Base-by-base conservation (phyloP, 2,113 vertebrate genomes). In the Carollia perspicillata region DNA sequence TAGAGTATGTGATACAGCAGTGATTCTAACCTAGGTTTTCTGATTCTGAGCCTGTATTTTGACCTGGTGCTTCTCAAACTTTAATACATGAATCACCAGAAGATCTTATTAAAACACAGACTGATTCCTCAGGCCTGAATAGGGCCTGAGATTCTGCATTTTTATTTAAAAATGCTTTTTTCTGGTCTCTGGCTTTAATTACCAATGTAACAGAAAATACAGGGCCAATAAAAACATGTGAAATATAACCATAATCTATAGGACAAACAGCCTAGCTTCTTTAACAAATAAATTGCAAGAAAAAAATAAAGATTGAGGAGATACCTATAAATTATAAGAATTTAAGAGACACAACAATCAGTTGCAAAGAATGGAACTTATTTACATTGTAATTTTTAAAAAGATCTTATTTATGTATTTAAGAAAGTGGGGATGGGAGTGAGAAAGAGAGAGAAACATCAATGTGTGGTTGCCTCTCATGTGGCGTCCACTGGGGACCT, bases 41-140 rank as follows among this genome's bases (percentile, higher is more conserved):
- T 84, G 26, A 74, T 55, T 84, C 35, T 81, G 33, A 81, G 42
- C 20, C 30, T 83, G 9, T 96, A 23, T 92, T 88, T 72, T 90
- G 69, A 90, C 87, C 22, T 84, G 23, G 14, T 91, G 37, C 28
- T 75, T 93, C 33, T 93, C 58, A 88, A 49, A 58, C 33, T 84
- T 94, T 63, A 84, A 17, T 90, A 60, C 37, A 35, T 66, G 47
- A 53, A 30, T 53, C n/a, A 40, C 26, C 26, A 71, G 77, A 83
- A 72, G n/a, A 42, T 84, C 26, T 94, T 88, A 28, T 58, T 95
- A 92, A 94, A 92, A 40, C 89, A 68, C 30, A 68, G 30, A 68
- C 94, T 47, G 74, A 77, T 91, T 89, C 78, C 51, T 94, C 53
- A 28, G 10, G 5, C 93, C 26, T 95, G 37, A 44, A 10, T 89